phyloP scores from a whole-genome alignment of 1,140 invertebrate genomes.

The Euura lappo region DNA sequence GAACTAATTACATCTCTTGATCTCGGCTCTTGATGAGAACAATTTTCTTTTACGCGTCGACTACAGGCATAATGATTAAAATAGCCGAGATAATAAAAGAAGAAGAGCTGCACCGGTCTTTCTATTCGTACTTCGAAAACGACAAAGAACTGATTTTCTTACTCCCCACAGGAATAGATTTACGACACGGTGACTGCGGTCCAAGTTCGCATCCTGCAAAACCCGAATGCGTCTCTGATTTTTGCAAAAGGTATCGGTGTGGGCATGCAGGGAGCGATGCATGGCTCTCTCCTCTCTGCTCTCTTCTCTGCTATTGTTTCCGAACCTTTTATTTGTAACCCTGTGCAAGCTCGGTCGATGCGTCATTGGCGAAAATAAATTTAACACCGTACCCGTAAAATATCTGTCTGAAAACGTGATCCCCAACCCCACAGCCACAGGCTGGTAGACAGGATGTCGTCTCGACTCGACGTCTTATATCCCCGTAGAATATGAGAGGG shows the following conservation, averaged over 20 bases:
- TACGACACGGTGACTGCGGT: not conserved
- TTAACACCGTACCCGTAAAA: slow-evolving; percentile 8
- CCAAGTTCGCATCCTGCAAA: not conserved
- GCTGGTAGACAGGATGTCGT: not conserved
- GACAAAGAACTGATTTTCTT: too few relatives aligned
- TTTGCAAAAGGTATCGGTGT: not conserved
- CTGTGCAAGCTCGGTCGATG: not conserved
- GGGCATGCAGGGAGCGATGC: not conserved
- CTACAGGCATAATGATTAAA: too few relatives aligned
- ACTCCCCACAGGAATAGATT: not conserved
- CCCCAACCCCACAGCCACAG: slow-evolving; percentile 20
- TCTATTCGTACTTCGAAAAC: too few relatives aligned
- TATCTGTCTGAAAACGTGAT: slow-evolving; percentile 14
- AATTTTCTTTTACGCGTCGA: too few relatives aligned
- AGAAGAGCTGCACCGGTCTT: too few relatives aligned
- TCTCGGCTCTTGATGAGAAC: too few relatives aligned
- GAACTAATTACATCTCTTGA: too few relatives aligned
- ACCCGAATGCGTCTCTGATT: not conserved
- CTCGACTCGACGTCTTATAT: not conserved
- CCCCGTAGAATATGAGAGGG: too few relatives aligned
- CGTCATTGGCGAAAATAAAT: slow-evolving; percentile 9
- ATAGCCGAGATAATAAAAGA: too few relatives aligned
- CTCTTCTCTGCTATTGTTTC: not conserved
- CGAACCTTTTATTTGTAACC: not conserved
- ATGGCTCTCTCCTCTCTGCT: not conserved